phyloP scores from a whole-genome alignment of 1,140 invertebrate genomes.

The Littorina saxatilis region DNA sequence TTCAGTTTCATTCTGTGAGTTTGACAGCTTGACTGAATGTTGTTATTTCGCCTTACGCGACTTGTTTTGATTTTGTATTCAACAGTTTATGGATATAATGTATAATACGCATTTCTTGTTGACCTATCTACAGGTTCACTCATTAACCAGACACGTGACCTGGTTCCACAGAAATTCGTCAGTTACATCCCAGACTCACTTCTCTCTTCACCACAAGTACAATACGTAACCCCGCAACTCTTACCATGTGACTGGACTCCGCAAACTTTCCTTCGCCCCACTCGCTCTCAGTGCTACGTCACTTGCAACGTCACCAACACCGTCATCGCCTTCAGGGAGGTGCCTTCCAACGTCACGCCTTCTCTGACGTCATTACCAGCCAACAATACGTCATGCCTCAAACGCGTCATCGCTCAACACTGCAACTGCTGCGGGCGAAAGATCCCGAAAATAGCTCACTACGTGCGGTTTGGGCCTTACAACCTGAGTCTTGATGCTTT shows the following conservation, averaged over 20 bases:
- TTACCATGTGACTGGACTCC: slow-evolving; percentile 3
- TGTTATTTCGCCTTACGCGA: no score
- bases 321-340: neutral
- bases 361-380: neutral
- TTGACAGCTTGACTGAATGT: no score
- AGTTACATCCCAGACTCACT: no score
- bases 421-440: slow-evolving; percentile 4
- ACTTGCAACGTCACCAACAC: neutral
- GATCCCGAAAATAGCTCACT: slow-evolving; percentile 34
- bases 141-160: no score
- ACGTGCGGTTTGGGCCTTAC: slow-evolving; percentile 27
- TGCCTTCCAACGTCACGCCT: neutral
- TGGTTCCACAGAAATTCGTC: no score
- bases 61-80: no score
- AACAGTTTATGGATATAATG: no score
- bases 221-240: no score
- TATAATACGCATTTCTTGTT: no score
- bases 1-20: no score
- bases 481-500: slow-evolving; percentile 18
- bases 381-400: neutral
- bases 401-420: neutral
- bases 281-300: neutral
- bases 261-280: neutral
- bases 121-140: no score
- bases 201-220: no score